These are phyloP conservation scores for Ifrita kowaldi DNA, from an alignment of 2,113 vertebrate species.

Conservation along the genomic window DNA sequence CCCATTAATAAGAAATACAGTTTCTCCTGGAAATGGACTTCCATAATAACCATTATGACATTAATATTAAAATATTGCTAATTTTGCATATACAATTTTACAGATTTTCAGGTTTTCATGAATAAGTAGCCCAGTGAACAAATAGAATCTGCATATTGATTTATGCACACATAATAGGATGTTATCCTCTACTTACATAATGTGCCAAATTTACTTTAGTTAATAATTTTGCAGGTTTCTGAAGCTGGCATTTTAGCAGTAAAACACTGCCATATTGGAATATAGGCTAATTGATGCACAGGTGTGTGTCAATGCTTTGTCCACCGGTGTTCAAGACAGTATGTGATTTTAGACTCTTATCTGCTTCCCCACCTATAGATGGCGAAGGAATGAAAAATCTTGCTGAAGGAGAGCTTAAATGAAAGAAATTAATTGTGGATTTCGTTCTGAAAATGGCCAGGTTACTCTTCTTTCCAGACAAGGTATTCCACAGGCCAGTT, in stretches of 20 bases:
- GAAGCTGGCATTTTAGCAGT: not conserved
- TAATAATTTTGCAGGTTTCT: not conserved
- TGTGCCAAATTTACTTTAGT: not conserved
- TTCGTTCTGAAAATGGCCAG: not conserved
- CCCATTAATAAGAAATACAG: conserved; percentile 49
- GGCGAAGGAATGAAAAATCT: not conserved
- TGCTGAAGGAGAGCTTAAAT: not conserved
- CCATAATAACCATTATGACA: not conserved
- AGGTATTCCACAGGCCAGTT: not conserved
- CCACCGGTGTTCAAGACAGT: not conserved
- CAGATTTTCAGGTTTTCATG: not conserved
- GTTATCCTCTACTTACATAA: not conserved
- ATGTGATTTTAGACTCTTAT: fast-evolving
- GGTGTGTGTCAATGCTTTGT: not conserved
- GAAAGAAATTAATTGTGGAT: not conserved
- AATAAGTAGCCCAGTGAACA: not conserved
- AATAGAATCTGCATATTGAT: not conserved
- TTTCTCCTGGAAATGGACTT: conserved; percentile 10
- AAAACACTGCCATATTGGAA: not conserved
- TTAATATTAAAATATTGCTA: not conserved
- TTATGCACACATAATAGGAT: not conserved
- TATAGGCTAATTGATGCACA: not conserved
- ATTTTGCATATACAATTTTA: not conserved
- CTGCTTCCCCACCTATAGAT: not conserved
- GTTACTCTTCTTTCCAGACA: not conserved